These are phyloP conservation scores for Cheilosia grossa DNA, from an alignment of 2,888 invertebrate species.

Conservation along the genomic window DNA sequence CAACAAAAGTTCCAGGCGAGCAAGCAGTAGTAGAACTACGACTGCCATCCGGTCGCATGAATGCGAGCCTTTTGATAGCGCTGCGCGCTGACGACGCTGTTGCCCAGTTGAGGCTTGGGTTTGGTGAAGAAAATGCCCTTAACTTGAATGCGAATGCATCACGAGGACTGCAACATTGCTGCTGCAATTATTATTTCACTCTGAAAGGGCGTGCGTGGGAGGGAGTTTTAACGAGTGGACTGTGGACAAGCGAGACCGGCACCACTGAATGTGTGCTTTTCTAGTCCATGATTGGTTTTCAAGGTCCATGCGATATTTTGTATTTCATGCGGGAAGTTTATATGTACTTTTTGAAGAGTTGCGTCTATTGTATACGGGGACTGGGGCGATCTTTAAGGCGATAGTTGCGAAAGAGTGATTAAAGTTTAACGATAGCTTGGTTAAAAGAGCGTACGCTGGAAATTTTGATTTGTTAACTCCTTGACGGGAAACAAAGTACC, in stretches of 20 bases:
- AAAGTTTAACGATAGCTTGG: no score
- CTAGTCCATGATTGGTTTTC: conserved; percentile 54
- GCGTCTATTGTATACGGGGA: neutral
- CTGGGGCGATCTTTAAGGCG: neutral
- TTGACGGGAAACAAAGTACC: no score
- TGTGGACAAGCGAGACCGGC: conserved; percentile 7
- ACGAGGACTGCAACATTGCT: conserved; percentile 23
- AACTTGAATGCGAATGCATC: conserved; percentile 48
- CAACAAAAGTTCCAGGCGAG: conserved; percentile 62
- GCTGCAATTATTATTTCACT: conserved; percentile 32
- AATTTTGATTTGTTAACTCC: no score
- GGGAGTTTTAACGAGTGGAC: neutral
- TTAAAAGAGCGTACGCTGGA: no score
- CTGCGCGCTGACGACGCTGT: neutral
- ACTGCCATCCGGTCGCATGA: conserved; percentile 42
- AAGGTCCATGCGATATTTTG: conserved; percentile 28
- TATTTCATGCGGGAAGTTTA: neutral
- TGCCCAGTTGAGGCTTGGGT: neutral
- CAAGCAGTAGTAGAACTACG: conserved; percentile 34
- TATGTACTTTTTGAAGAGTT: neutral
- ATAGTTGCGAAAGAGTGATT: neutral
- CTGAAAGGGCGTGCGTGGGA: conserved; percentile 18
- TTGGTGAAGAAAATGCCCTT: conserved; percentile 34
- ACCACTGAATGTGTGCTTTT: conserved; percentile 48
- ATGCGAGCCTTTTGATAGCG: conserved; percentile 5